A percentile compares a stretch with the other conserved stretches of the same genome.
Conservation (phyloP, 2,797 vertebrate genomes). For the Otolemur crassicaudatus region DNA sequence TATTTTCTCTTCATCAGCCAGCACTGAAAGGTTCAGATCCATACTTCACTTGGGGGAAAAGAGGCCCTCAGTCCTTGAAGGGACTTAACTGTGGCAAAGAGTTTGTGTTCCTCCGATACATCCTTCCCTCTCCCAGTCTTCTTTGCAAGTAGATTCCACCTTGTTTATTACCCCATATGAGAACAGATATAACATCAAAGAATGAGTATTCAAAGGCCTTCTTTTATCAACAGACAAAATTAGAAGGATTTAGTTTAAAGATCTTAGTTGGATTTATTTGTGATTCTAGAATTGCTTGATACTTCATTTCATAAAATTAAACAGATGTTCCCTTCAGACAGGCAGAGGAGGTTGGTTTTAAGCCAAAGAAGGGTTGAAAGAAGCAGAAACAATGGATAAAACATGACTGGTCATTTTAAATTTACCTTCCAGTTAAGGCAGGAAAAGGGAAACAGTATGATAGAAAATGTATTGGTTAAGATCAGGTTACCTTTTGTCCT, state of each 20-base stretch:
- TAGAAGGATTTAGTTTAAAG: not conserved
- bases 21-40: too few species aligned
- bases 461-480: not conserved
- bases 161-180: not conserved
- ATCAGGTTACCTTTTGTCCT: not conserved
- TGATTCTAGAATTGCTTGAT: not conserved
- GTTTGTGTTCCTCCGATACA: not conserved
- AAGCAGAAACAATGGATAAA: not conserved
- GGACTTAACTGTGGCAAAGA: not conserved
- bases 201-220: not conserved
- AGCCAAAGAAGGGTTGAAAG: not conserved
- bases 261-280: not conserved
- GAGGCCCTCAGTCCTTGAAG: not conserved
- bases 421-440: not conserved
- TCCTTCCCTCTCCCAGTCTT: not conserved
- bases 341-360: not conserved
- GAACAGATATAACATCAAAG: not conserved
- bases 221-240: not conserved
- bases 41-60: not conserved
- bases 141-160: not conserved
- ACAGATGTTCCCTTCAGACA: not conserved
- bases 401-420: not conserved
- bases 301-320: not conserved
- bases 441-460: not conserved
- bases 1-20: not conserved